A percentile compares a stretch with the other conserved stretches of the same genome.
Evolutionary conservation across 2,888 invertebrate species (phyloP).

Genomic region (Drosophila austrosaltans): DNA sequence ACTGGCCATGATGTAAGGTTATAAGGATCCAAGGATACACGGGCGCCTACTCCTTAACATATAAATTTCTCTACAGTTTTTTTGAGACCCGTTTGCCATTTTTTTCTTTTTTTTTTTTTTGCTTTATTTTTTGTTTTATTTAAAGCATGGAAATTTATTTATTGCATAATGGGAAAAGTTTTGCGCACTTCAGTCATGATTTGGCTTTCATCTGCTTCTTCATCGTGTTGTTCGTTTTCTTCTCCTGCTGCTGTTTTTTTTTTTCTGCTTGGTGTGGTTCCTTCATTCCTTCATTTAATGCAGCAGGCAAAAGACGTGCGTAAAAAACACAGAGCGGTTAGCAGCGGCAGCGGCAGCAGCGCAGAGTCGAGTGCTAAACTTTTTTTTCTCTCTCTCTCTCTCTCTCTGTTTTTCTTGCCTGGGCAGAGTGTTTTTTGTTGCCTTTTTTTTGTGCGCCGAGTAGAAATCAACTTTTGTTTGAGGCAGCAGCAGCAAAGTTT

Average conservation of each 20-base stretch:
- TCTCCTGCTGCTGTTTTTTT: not conserved
- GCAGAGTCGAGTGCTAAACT: slow-evolving; percentile 58
- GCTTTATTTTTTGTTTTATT: slow-evolving; percentile 41
- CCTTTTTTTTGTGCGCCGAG: slow-evolving; percentile 22
- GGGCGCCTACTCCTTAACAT: slow-evolving; percentile 14
- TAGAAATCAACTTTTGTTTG: slow-evolving; percentile 46
- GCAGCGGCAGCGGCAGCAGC: slow-evolving; percentile 16
- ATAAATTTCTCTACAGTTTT: slow-evolving; percentile 14
- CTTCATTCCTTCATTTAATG: slow-evolving; percentile 61
- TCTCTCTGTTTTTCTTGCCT: slow-evolving; percentile 7
- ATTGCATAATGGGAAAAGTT: slow-evolving; percentile 78
- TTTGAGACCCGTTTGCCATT: slow-evolving; percentile 1
- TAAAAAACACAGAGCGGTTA: slow-evolving; percentile 34
- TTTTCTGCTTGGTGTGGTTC: slow-evolving; percentile 8
- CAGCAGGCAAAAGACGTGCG: slow-evolving; percentile 66
- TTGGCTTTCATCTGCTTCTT: slow-evolving; percentile 53
- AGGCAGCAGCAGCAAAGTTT: slow-evolving; percentile 52
- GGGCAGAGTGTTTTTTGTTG: slow-evolving; percentile 34
- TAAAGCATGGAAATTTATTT: slow-evolving; percentile 72
- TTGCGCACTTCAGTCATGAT: slow-evolving; percentile 70
- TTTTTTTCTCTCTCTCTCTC: slow-evolving; percentile 37
- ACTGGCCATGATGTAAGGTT: slow-evolving; percentile 11
- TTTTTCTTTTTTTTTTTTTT: not conserved
- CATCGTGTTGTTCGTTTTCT: not conserved
- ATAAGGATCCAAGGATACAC: slow-evolving; percentile 26